Evolutionary conservation across 2,888 invertebrate species (phyloP).

Genomic region (Merodon equestris): DNA sequence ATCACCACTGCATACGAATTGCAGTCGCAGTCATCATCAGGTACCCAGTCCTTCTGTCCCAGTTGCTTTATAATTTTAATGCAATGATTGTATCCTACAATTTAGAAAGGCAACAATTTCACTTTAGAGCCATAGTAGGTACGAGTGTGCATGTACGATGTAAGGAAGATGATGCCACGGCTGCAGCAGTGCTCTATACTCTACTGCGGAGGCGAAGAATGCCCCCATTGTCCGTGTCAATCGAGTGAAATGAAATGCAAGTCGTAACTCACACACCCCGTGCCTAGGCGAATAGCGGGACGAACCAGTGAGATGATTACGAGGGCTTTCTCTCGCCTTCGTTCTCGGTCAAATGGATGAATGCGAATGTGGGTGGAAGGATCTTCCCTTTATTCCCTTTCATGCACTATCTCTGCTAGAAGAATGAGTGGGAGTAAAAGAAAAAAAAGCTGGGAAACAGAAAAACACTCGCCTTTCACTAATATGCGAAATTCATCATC

Average conservation of each 20-base stretch:
- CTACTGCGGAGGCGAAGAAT: conserved; percentile 41
- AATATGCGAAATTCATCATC: conserved; percentile 65
- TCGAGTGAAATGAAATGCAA: conserved; percentile 68
- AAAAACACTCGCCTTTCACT: conserved; percentile 52
- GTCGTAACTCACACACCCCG: conserved; percentile 65
- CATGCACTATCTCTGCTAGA: background rate
- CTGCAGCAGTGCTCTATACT: background rate
- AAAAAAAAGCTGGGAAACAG: too few relatives aligned
- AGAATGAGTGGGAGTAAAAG: background rate
- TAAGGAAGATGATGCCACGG: too few relatives aligned
- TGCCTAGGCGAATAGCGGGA: conserved; percentile 7
- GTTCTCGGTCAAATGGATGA: conserved; percentile 2
- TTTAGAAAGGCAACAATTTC: conserved; percentile 66
- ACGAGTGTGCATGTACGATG: background rate
- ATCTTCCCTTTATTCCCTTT: conserved; percentile 34
- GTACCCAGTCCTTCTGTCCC: conserved; percentile 24
- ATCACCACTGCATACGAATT: conserved; percentile 20
- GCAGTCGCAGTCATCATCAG: background rate
- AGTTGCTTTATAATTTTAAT: conserved; percentile 61
- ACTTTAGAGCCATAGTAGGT: too few relatives aligned
- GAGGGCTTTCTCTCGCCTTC: too few relatives aligned
- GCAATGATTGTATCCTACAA: conserved; percentile 63
- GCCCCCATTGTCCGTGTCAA: conserved; percentile 54
- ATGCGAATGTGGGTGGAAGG: conserved; percentile 43
- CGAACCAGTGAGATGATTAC: too few relatives aligned